Evolutionary conservation across 2,113 vertebrate genomes (phyloP).

Genomic region (Anoplopoma fimbria): DNA sequence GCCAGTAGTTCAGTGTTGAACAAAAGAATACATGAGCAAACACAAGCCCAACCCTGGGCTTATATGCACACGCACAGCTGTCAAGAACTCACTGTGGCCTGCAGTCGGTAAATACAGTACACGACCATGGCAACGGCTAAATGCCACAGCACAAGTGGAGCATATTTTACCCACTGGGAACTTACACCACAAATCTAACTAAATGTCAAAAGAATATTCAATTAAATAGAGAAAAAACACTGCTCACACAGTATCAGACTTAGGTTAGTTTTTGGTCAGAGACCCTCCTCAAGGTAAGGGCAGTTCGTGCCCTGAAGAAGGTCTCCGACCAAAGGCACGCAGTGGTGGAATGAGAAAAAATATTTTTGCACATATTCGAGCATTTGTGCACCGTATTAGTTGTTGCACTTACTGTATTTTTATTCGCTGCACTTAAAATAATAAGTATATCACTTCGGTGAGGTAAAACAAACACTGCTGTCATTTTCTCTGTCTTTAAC

Average conservation of each 20-base stretch:
- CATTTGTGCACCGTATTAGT: too few species aligned
- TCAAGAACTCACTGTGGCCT: slow-evolving; percentile 46
- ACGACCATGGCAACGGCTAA: slow-evolving; percentile 57
- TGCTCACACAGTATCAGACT: not conserved
- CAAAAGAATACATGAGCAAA: not conserved
- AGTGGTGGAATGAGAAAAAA: not conserved
- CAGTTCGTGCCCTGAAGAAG: not conserved
- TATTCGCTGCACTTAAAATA: too few species aligned
- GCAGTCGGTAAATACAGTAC: slow-evolving; percentile 51
- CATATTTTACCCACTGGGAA: slow-evolving; percentile 60
- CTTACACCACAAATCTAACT: slow-evolving; percentile 40
- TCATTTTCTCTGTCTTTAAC: slow-evolving; percentile 26
- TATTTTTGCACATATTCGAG: not conserved
- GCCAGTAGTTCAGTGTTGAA: not conserved
- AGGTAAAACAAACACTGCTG: slow-evolving; percentile 27
- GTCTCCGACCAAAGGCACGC: not conserved
- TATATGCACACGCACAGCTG: slow-evolving; percentile 35
- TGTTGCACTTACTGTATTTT: too few species aligned
- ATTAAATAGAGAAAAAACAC: slow-evolving; percentile 21
- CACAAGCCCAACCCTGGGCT: not conserved
- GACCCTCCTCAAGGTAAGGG: not conserved
- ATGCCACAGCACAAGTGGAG: slow-evolving; percentile 67
- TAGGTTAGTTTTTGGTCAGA: not conserved
- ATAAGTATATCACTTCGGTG: slow-evolving; percentile 9
- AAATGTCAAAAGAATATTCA: slow-evolving; percentile 65